These are phyloP conservation scores for Hecatera dysodea DNA, from an alignment of 2,888 invertebrate species.

Conservation along the genomic window DNA sequence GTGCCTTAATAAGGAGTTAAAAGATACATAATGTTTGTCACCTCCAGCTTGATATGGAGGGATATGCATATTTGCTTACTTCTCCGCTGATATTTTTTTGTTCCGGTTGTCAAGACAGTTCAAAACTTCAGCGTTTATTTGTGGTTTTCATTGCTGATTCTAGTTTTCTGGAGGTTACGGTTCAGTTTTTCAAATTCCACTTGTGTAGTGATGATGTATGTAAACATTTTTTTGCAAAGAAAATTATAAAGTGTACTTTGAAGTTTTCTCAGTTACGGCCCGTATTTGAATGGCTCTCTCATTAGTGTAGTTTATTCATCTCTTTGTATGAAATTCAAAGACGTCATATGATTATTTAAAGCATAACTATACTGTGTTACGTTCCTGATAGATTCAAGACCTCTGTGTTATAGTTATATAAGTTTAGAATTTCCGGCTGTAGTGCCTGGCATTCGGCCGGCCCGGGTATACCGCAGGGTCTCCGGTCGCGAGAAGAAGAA, in stretches of 20 bases:
- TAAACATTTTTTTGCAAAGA: background rate
- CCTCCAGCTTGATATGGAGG: too few relatives aligned
- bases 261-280: too few relatives aligned
- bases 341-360: background rate
- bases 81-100: too few relatives aligned
- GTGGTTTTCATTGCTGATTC: background rate
- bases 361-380: background rate
- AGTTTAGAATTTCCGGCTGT: too few relatives aligned
- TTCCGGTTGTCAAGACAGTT: too few relatives aligned
- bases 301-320: background rate
- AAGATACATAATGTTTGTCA: background rate
- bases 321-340: conserved; percentile 3
- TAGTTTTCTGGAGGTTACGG: too few relatives aligned
- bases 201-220: background rate
- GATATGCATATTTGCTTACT: background rate
- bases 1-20: conserved; percentile 6
- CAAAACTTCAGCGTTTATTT: background rate
- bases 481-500: too few relatives aligned
- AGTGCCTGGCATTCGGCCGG: too few relatives aligned
- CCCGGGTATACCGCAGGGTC: too few relatives aligned
- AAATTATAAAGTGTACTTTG: background rate
- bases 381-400: background rate
- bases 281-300: background rate
- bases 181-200: background rate
- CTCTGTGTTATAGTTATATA: too few relatives aligned